phyloP scores from a whole-genome alignment of 1,140 invertebrate genomes.

The Bombus sibiricus region DNA sequence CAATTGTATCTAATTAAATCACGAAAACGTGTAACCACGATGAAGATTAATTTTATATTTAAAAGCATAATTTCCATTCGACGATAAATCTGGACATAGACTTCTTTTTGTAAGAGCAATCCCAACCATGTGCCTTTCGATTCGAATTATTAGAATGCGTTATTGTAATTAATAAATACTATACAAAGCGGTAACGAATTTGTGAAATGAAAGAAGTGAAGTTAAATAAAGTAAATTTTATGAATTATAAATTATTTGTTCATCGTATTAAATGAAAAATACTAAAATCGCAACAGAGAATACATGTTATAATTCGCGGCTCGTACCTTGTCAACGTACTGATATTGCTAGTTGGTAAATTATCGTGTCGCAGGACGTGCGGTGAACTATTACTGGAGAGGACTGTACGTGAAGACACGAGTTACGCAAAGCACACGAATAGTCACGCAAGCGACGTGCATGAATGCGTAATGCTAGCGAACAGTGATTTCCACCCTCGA shows the following conservation, averaged over 20 bases:
- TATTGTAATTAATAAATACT: not conserved
- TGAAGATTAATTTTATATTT: not conserved
- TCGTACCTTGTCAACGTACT: not conserved
- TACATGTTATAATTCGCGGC: no score
- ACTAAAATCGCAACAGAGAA: not conserved
- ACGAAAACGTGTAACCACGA: not conserved
- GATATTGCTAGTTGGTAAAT: not conserved
- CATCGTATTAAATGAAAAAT: not conserved
- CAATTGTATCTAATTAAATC: not conserved
- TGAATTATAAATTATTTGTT: not conserved
- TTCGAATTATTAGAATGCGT: not conserved
- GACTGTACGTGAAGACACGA: constrained; percentile 36
- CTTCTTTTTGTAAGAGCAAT: no score
- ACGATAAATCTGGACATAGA: no score
- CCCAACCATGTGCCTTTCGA: not conserved
- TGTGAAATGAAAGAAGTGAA: not conserved
- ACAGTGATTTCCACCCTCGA: constrained; percentile 80
- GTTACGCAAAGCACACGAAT: constrained; percentile 49
- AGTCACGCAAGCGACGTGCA: constrained; percentile 77
- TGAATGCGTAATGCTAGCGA: constrained; percentile 77
- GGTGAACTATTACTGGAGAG: not conserved
- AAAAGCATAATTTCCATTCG: no score
- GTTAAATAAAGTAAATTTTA: not conserved
- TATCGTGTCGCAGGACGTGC: no score
- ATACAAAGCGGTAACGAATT: not conserved